These are phyloP conservation scores for Struthidea cinerea DNA, from an alignment of 2,113 vertebrate genomes.

Conservation along the genomic window DNA sequence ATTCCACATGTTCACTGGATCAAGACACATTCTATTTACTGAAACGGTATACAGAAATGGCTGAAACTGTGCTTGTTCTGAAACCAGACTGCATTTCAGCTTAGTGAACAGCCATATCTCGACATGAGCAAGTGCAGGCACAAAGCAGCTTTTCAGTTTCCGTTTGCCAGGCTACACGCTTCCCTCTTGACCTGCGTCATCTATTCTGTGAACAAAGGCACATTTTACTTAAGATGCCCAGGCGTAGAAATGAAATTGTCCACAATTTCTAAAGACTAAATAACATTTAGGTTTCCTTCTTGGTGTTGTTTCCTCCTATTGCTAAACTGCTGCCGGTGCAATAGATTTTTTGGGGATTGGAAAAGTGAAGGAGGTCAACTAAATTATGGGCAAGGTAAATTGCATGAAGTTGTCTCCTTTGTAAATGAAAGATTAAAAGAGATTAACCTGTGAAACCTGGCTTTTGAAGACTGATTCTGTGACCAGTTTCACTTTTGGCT, in stretches of 20 bases:
- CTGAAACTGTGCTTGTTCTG: neutral
- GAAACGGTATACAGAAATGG: neutral
- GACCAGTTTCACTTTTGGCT: neutral
- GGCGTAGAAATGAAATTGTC: neutral
- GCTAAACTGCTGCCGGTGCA: neutral
- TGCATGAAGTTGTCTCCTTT: neutral
- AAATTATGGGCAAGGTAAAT: neutral
- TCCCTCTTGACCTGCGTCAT: neutral
- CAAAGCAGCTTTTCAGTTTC: neutral
- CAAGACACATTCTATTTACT: neutral
- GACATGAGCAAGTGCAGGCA: neutral
- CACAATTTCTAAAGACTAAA: neutral
- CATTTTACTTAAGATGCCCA: neutral
- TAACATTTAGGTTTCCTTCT: neutral
- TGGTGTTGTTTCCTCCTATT: neutral
- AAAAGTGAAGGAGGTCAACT: neutral
- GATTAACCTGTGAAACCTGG: neutral
- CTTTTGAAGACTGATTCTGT: neutral
- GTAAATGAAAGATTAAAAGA: neutral
- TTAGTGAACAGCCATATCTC: neutral
- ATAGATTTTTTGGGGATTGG: neutral
- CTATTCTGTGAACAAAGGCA: neutral
- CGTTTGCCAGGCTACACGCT: neutral
- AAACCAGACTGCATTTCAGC: neutral
- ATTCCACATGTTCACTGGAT: neutral